Evolutionary conservation across 2,113 vertebrate species (phyloP), one percentile per base, ranked within the genome.

Genomic region (Dasyurus viverrinus): DNA sequence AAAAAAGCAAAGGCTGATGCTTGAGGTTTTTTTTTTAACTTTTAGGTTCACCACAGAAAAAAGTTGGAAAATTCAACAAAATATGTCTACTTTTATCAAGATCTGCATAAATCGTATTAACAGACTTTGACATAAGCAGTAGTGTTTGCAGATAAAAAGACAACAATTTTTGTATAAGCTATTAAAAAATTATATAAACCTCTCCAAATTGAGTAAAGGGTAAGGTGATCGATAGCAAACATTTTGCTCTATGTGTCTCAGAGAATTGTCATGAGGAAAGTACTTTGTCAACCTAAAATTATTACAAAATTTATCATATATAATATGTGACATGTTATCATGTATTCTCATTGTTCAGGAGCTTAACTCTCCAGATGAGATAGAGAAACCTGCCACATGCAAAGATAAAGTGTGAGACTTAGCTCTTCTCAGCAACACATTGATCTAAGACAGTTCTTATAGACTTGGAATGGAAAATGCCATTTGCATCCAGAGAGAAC

Each of bases 1-100:
- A 93, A 30, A 46, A 36, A 92, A 92, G 53, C 89, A 90, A 92
- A 95, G 89, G 27, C 27, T 46, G 92, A 24, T 47, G 42, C 57
- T 55, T 54, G 76, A 76, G n/a, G n/a, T n/a, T 48, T 48, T 48
- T 10, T 96, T 93, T 54, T 54, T 53, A 50, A 12, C 2, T 93
- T 92, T 76, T 54, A 50, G 46, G 50, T 36, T 27, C 90, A 92
- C 84, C 0, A 53, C 48, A 50, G 46, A n/a, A 91, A 94, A 2
- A 91, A 23, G 46, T 2, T 50, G 53, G 54, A 42, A 89, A 68
- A 55, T 92, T 95, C 53, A 68, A 30, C 11, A 30, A 3, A 95
- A 95, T 0, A 27, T 12, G 91, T 23, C 53, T 52, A 91, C 48
- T 26, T 0, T 27, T 53, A 76, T 46, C 24, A 36, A 93, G 90